Evolutionary conservation across 2,113 vertebrate genomes (phyloP).

Genomic region (Charadrius vociferus): DNA sequence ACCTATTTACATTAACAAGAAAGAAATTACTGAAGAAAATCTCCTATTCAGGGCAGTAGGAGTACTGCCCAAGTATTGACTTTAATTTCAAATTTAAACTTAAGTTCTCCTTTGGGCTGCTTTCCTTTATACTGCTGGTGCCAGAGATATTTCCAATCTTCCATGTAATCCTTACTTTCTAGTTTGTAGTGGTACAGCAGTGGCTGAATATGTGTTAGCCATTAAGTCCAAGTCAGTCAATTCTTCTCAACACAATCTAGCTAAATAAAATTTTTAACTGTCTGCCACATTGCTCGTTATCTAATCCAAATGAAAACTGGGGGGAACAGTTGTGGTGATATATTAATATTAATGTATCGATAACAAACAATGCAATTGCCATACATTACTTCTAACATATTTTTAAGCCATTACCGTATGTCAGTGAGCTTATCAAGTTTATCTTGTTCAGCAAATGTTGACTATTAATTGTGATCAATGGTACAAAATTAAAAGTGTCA

Average conservation of each 20-base stretch:
- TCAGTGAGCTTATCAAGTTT: neutral
- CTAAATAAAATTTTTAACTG: slow-evolving; percentile 56
- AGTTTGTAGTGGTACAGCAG: neutral
- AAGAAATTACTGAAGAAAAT: neutral
- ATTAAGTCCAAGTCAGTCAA: slow-evolving; percentile 36
- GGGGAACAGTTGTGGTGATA: neutral
- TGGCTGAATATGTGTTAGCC: neutral
- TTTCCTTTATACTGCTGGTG: neutral
- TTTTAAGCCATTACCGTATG: neutral
- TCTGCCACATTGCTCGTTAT: slow-evolving; percentile 49
- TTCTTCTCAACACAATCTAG: slow-evolving; percentile 22
- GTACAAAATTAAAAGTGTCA: neutral
- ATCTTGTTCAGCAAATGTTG: neutral
- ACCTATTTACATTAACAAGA: neutral
- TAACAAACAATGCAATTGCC: neutral
- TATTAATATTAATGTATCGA: neutral
- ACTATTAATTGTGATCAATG: neutral
- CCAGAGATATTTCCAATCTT: neutral
- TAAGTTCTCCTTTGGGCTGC: neutral
- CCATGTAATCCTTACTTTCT: neutral
- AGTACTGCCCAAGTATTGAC: neutral
- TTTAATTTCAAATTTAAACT: neutral
- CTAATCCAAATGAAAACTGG: slow-evolving; percentile 29
- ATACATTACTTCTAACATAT: neutral
- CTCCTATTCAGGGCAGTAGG: neutral